Evolutionary conservation across 1,140 invertebrate genomes (phyloP), one percentile per base, ranked within the genome.

Genomic region (Scaptomyza montana): DNA sequence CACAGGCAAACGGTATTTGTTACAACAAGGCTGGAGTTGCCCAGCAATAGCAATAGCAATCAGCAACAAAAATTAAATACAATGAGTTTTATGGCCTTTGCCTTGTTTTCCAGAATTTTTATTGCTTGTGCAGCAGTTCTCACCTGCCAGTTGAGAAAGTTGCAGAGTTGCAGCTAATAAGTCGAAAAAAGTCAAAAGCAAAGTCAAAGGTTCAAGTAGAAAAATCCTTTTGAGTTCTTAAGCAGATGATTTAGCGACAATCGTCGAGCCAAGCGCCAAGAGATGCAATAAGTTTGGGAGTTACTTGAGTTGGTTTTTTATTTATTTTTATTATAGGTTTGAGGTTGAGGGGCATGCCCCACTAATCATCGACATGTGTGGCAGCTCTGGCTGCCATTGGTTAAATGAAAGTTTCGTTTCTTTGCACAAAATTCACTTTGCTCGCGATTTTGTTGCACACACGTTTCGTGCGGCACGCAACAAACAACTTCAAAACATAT

Each of bases 1-100:
- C 21, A 7, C 30, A 5, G 30, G 5, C 5, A 43, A 2, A 9
- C 39, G 39, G 21, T 56, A 56, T 43, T 8, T 12, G 3, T 30
- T 30, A 30, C 7, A 30, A 7, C 30, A 5, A 30, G 28, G 7
- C n/a, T n/a, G n/a, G n/a, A n/a, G n/a, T n/a, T n/a, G n/a, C n/a
- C 39, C 30, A 30, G 8, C 10, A 12, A 9, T 1, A 10, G 55
- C 6, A 16, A 16, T 16, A 4, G 39, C 43, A 39, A 45, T 21
- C 28, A 13, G 47, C 64, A 59, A 68, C 78, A 68, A 69, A 33
- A 33, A 61, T 68, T 80, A 77, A 81, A 64, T 68, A 81, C 78
- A 78, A 78, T 81, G 47, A 78, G 79, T 78, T 82, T 67, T 73
- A 81, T 67, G 63, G 62, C 63, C 63, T 80, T 67, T 78, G 57